Evolutionary conservation across 2,888 invertebrate species (phyloP).

Genomic region (Allolobophora icterica): DNA sequence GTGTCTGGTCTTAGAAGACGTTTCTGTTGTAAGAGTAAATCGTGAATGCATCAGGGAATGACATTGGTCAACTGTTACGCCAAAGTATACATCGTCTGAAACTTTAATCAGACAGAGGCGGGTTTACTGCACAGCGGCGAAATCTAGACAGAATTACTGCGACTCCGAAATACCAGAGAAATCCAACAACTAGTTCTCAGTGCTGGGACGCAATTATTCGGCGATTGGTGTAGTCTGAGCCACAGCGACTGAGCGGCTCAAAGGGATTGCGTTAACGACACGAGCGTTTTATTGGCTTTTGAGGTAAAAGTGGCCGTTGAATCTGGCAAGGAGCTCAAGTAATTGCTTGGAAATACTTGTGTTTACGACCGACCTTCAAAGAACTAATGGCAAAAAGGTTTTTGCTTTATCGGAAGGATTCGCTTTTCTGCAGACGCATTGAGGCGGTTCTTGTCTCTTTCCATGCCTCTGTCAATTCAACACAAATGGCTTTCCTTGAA

Average conservation of each 20-base stretch:
- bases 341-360: constrained; percentile 17
- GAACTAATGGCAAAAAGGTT: neutral
- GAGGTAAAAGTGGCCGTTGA: neutral
- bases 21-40: neutral
- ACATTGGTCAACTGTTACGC: neutral
- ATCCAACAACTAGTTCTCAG: neutral
- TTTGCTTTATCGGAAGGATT: neutral
- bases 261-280: neutral
- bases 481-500: neutral
- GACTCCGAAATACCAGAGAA: neutral
- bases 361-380: neutral
- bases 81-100: neutral
- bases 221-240: neutral
- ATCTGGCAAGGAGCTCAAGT: neutral
- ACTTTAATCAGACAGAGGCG: neutral
- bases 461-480: neutral
- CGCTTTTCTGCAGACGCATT: neutral
- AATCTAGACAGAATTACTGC: neutral
- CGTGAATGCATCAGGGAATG: neutral
- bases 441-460: neutral
- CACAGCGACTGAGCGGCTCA: neutral
- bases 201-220: neutral
- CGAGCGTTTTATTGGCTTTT: neutral
- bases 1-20: neutral
- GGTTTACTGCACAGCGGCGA: neutral